Evolutionary conservation across 35 echinoderm and acorn worm genomes (phyloP), one percentile per base, ranked within the genome.

Genomic region (Diadema setosum): DNA sequence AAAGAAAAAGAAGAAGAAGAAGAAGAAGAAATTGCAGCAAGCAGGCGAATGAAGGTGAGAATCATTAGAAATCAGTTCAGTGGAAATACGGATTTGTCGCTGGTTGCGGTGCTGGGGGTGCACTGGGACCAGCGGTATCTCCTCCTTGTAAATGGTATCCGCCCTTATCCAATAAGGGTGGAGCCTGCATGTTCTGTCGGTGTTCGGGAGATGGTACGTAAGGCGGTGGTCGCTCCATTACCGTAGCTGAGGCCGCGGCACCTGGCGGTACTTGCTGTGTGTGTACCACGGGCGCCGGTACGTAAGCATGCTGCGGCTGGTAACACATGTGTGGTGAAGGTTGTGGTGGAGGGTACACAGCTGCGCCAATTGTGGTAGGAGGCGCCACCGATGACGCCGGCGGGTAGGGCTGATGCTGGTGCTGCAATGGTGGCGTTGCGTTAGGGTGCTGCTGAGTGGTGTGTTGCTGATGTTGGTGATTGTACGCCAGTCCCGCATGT

Each of bases 121-220:
- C 73, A 44, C 73, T 78, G 14, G 73, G 73, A 41, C 73, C 73
- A 0, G 34, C 73, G 15, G 21, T 4, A 78, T n/a, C n/a, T n/a
- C 40, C 73, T 11, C 73, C 40, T 36, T 78, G 35, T 41, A 78
- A 20, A 21, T 78, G 73, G 40, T 78, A 78, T 41, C 73, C 73
- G 44, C 73, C 73, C 23, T 78, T 78, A 36, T 78, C 73, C 40
- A 78, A 44, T 78, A 78, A 78, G 34, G 73, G 73, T 17, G 73
- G 73, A 34, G 73, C 73, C 73, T 78, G 73, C 73, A 78, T 44
- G 39, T n/a, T 78, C 35, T 18, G 73, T 21, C n/a, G 73, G 40
- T 43, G 73, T 16, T 17, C 39, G n/a, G n/a, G 34, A 25, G 73
- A 20, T 41, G 33, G 37, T 35, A 78, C 39, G 73, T 78, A 78